Conservation (phyloP, 2,888 invertebrate genomes). For the Xestoiulus laeticollis region DNA sequence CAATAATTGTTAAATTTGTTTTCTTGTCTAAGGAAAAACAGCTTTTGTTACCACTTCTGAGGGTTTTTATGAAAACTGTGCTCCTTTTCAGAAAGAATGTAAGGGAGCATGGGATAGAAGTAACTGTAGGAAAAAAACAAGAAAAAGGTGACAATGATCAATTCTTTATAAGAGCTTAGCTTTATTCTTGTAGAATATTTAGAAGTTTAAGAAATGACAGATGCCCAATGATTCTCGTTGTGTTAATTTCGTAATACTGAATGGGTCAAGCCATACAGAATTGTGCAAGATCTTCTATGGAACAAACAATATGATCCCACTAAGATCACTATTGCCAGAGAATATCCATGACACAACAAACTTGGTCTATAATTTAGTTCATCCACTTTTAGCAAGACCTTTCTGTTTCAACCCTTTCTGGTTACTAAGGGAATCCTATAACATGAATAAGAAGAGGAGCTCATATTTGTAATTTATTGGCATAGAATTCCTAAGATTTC, state of each 20-base stretch:
- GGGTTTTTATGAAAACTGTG: too few relatives aligned
- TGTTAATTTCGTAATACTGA: too few relatives aligned
- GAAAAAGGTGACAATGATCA: background rate
- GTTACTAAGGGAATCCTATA: too few relatives aligned
- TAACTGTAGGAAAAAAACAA: background rate
- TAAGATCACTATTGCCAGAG: background rate
- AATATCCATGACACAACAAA: too few relatives aligned
- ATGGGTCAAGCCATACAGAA: background rate
- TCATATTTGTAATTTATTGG: too few relatives aligned
- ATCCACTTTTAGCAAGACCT: too few relatives aligned
- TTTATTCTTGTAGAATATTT: background rate
- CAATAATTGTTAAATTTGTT: too few relatives aligned
- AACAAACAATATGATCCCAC: background rate
- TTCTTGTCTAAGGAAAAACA: background rate
- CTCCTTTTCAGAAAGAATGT: background rate
- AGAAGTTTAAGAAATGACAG: background rate
- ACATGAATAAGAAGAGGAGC: too few relatives aligned
- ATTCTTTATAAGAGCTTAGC: background rate
- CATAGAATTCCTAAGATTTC: too few relatives aligned
- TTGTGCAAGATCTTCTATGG: background rate
- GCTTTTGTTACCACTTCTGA: too few relatives aligned
- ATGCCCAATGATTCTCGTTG: background rate
- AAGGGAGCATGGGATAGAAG: background rate
- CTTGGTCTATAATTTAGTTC: too few relatives aligned
- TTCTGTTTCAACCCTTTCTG: too few relatives aligned